These are phyloP conservation scores for Oxygymnocypris stewartii DNA, from an alignment of 2,113 vertebrate species.

Conservation along the genomic window DNA sequence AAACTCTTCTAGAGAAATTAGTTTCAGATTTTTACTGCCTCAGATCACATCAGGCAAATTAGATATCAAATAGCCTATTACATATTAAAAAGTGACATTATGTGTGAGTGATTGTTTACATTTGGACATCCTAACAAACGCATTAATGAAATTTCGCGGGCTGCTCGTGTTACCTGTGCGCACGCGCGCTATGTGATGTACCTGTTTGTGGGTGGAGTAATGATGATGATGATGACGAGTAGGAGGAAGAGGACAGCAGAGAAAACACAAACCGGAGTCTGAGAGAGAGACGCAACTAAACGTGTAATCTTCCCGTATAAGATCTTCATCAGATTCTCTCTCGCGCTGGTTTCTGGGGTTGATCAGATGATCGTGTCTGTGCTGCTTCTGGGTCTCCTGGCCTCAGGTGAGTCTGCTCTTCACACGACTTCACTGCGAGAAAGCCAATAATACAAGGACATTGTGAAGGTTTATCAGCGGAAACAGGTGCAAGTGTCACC, in stretches of 20 bases:
- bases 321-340: neutral
- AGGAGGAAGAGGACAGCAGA: neutral
- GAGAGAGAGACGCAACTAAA: neutral
- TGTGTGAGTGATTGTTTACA: neutral
- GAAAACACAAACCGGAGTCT: neutral
- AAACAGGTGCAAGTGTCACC: neutral
- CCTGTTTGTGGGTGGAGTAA: slow-evolving; percentile 73
- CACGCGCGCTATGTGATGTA: slow-evolving; percentile 36
- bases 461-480: neutral
- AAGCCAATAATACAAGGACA: neutral
- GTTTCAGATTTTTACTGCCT: no score
- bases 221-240: neutral
- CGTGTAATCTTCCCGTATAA: neutral
- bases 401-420: slow-evolving; percentile 61
- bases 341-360: neutral
- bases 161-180: slow-evolving; percentile 25
- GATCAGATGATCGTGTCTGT: slow-evolving; percentile 26
- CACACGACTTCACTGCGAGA: neutral
- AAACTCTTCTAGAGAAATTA: no score
- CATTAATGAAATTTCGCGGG: neutral
- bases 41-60: no score
- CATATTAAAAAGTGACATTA: no score
- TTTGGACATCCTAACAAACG: neutral
- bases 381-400: slow-evolving; percentile 60
- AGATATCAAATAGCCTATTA: no score